These are phyloP conservation scores for Ormyrus nitidulus DNA, from an alignment of 2,888 invertebrate genomes.

Conservation along the genomic window DNA sequence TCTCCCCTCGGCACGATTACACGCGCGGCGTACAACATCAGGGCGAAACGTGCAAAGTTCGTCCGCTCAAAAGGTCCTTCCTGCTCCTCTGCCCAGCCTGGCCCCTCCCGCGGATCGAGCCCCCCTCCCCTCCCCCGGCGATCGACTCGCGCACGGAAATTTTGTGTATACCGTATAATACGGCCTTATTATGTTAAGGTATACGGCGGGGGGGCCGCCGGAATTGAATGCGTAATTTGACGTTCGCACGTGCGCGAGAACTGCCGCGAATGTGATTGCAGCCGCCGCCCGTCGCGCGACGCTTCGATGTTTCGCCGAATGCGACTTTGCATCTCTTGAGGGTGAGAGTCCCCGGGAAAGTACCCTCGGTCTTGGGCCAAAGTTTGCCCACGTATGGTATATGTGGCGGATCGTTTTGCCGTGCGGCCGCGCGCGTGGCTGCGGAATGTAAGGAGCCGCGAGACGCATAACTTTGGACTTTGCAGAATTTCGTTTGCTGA, in stretches of 20 bases:
- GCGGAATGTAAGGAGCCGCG: background rate
- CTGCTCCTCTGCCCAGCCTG: background rate
- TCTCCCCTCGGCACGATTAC: background rate
- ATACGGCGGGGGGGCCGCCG: slow-evolving; percentile 61
- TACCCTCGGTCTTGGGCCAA: too few species aligned
- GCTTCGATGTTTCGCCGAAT: slow-evolving; percentile 45
- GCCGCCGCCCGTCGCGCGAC: background rate
- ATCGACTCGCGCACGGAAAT: slow-evolving; percentile 59
- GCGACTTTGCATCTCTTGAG: slow-evolving; percentile 43
- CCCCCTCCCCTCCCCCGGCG: slow-evolving; percentile 3
- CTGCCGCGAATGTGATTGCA: slow-evolving; percentile 44
- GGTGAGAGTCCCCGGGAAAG: too few species aligned
- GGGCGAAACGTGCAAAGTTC: slow-evolving; percentile 38
- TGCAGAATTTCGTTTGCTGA: background rate
- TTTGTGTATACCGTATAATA: slow-evolving; percentile 71
- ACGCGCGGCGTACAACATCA: background rate
- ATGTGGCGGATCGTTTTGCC: too few species aligned
- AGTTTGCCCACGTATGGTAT: too few species aligned
- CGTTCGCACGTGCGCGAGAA: slow-evolving; percentile 51
- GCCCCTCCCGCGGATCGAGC: slow-evolving; percentile 4
- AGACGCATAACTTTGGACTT: slow-evolving; percentile 10
- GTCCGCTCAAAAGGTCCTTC: slow-evolving; percentile 14
- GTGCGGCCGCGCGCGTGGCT: background rate
- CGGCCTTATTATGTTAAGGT: slow-evolving; percentile 72
- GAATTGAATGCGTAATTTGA: slow-evolving; percentile 53